Evolutionary conservation across 2,888 invertebrate species (phyloP).

Genomic region (Timandra comae): DNA sequence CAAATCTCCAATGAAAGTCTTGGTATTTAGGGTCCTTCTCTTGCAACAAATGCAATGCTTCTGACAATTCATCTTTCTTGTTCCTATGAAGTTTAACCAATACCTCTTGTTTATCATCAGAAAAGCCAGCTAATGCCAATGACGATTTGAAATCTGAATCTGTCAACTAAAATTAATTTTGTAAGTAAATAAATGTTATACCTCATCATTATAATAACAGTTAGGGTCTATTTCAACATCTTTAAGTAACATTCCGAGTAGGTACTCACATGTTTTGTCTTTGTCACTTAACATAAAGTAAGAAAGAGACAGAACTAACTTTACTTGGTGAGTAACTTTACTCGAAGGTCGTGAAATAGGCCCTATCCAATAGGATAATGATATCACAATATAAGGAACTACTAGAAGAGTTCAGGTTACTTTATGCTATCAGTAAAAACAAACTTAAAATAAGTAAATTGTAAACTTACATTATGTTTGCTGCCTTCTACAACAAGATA

Average conservation of each 20-base stretch:
- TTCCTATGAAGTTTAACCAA: conserved; percentile 77
- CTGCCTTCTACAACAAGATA: conserved; percentile 83
- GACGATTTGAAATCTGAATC: conserved; percentile 63
- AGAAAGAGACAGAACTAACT: too few relatives aligned
- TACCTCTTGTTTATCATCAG: conserved; percentile 75
- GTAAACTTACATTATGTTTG: conserved; percentile 78
- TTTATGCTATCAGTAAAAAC: neutral
- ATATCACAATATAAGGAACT: neutral
- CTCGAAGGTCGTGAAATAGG: too few relatives aligned
- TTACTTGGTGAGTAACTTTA: too few relatives aligned
- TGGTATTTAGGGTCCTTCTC: conserved; percentile 57
- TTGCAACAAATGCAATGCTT: conserved; percentile 63
- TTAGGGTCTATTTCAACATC: too few relatives aligned
- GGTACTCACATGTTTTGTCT: too few relatives aligned
- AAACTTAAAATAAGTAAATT: neutral
- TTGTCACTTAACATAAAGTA: too few relatives aligned
- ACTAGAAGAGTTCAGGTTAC: neutral
- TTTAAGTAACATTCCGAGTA: too few relatives aligned
- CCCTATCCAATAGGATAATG: too few relatives aligned
- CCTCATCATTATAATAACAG: too few relatives aligned
- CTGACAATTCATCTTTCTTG: conserved; percentile 72
- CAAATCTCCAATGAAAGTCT: conserved; percentile 65
- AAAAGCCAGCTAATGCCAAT: conserved; percentile 74
- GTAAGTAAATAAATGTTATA: too few relatives aligned
- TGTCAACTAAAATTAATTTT: conserved; percentile 57